Evolutionary conservation across 2,113 vertebrate species (phyloP), one percentile per base, ranked within the genome.

Genomic region (Syngnathus typhle): DNA sequence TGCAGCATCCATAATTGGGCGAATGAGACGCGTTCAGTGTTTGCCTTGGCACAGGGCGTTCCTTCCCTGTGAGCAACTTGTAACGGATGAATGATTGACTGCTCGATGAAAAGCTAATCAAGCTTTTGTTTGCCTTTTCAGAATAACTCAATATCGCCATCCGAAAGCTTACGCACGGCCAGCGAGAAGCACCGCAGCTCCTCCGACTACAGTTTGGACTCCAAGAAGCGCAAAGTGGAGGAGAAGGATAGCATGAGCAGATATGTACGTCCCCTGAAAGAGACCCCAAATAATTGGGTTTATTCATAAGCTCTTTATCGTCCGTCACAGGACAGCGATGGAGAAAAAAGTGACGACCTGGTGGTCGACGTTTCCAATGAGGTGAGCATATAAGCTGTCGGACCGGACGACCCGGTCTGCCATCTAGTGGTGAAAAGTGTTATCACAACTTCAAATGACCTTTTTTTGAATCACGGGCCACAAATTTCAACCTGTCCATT

Each of bases 331-430:
- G 96, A 98, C 90, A 98, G 96, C 47, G 96, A 98, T 0, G 96
- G 95, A n/a, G 96, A 98, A 88, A 98, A 98, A 80, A 98, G 96
- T 15, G 96, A 98, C 0, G 96, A 98, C 74, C 89, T 98, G 74
- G 96, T 98, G 77, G 96, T 98, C 0, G 96, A 98, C 0, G 96
- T 98, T 69, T 98, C 96, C 71, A 98, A 98, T 0, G 96, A 98
- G 94, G 96, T 98, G 77, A 89, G 85, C 43, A 19, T 8, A 21
- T 8, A 2, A 18, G 27, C 49, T 73, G 44, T 61, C 49, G 15
- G 65, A 69, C 21, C 15, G 47, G 12, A 32, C 27, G 3, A 32
- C 2, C 3, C 3, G 27, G 27, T 32, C 27, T 32, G 27, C 27
- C 27, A 3, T 32, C 27, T 32, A 32, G 27, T 3, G 27, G 27